Evolutionary conservation across 2,113 vertebrate species (phyloP).

Genomic region (Carollia perspicillata): DNA sequence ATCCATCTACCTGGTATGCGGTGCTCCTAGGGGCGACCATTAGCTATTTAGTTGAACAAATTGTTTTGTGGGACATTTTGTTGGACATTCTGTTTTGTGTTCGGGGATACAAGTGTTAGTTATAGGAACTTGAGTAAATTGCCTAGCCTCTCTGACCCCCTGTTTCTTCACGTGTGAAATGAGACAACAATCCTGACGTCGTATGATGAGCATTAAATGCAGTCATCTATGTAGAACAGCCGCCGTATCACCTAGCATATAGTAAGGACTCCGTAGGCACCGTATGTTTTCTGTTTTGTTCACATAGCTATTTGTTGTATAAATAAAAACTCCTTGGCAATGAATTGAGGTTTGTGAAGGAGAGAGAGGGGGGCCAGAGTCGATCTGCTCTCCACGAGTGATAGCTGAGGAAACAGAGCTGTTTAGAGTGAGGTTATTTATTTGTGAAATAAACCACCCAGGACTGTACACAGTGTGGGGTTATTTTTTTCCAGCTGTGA

Average conservation of each 20-base stretch:
- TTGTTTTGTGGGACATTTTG: not conserved
- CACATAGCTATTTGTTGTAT: constrained; percentile 29
- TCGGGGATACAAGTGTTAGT: not conserved
- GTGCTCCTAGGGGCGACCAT: not conserved
- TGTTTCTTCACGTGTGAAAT: constrained; percentile 1
- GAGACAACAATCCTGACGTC: not conserved
- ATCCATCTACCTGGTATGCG: not conserved
- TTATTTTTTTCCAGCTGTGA: constrained; percentile 68
- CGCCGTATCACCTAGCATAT: not conserved
- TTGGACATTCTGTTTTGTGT: not conserved
- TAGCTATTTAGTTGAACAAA: not conserved
- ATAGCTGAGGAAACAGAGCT: constrained; percentile 62
- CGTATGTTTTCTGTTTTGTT: constrained; percentile 36
- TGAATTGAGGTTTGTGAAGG: constrained; percentile 3
- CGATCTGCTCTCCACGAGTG: constrained; percentile 34
- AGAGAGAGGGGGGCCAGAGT: not conserved
- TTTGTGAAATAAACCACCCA: constrained; percentile 67
- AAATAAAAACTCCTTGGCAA: constrained; percentile 49
- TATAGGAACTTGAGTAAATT: not conserved
- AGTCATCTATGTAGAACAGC: not conserved
- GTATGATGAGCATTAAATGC: not conserved
- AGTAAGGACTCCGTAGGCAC: not conserved
- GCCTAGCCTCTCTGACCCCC: not conserved
- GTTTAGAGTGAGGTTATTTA: constrained; percentile 51
- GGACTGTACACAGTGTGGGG: constrained; percentile 56